These are phyloP conservation scores for Salarias fasciatus DNA, from an alignment of 2,797 vertebrate species.

Conservation along the genomic window DNA sequence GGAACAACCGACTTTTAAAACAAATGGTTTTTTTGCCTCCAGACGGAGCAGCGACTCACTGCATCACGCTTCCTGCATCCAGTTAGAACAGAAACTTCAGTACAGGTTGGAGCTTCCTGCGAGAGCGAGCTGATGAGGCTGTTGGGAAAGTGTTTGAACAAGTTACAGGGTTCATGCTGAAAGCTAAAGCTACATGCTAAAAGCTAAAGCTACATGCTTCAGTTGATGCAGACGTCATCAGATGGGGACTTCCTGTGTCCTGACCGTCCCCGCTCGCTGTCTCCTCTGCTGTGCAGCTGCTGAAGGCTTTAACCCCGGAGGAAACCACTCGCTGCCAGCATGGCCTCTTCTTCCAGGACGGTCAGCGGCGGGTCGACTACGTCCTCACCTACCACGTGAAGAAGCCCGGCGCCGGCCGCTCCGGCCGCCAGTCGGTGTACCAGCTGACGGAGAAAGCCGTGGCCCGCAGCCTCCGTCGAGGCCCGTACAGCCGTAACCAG, in stretches of 20 bases:
- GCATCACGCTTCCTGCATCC: no score
- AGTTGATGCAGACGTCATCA: no score
- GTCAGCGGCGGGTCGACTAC: constrained; percentile 93
- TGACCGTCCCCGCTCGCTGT: constrained; percentile 10
- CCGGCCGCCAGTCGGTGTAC: constrained; percentile 75
- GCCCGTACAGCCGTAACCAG: neutral
- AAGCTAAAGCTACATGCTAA: no score
- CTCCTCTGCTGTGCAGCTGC: constrained; percentile 76
- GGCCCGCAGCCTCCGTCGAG: constrained; percentile 73
- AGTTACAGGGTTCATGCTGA: no score
- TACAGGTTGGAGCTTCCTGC: no score
- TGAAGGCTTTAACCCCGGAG: constrained; percentile 90
- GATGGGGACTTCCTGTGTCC: neutral
- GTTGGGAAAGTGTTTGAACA: no score
- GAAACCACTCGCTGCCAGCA: constrained; percentile 86
- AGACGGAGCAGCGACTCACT: no score
- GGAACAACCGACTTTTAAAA: no score
- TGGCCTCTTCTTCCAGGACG: constrained; percentile 93
- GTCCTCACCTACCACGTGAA: constrained; percentile 93
- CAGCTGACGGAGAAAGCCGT: constrained; percentile 81
- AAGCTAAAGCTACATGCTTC: no score
- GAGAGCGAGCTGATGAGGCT: no score
- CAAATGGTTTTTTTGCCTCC: no score
- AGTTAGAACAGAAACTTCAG: no score
- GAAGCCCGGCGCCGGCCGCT: constrained; percentile 78